These are phyloP conservation scores for Cerceris rybyensis DNA, from an alignment of 2,888 invertebrate genomes.

Conservation along the genomic window DNA sequence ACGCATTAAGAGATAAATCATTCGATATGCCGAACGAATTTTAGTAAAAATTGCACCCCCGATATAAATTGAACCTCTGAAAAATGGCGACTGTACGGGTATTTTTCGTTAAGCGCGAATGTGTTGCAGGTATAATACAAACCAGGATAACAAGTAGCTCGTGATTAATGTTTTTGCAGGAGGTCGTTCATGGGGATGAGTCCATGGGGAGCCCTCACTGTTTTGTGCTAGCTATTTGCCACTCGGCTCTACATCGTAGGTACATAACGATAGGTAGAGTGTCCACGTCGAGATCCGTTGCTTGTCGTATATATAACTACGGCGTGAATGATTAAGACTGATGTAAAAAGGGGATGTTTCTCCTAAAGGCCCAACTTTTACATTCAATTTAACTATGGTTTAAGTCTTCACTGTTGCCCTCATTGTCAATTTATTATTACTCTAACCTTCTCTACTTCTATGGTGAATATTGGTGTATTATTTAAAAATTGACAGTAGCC, in stretches of 20 bases:
- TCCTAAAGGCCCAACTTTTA: too few species aligned
- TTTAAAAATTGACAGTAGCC: too few species aligned
- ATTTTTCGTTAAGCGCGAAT: conserved; percentile 25
- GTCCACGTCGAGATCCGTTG: conserved; percentile 35
- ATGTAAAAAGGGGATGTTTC: background rate
- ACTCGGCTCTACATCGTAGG: conserved; percentile 37
- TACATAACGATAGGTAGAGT: conserved; percentile 41
- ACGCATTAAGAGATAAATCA: conserved; percentile 12
- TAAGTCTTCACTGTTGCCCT: too few species aligned
- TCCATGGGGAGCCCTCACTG: conserved; percentile 70
- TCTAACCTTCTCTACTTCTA: too few species aligned
- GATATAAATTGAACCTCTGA: background rate
- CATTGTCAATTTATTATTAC: too few species aligned
- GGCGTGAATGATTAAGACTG: background rate
- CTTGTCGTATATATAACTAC: conserved; percentile 11
- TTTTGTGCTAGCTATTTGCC: conserved; percentile 71
- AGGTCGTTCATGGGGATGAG: conserved; percentile 71
- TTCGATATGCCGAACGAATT: background rate
- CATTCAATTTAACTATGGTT: too few species aligned
- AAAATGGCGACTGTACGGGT: conserved; percentile 10
- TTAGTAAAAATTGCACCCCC: conserved; percentile 1
- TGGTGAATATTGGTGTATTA: too few species aligned
- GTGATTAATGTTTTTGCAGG: conserved; percentile 77
- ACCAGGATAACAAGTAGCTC: conserved; percentile 66
- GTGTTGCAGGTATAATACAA: conserved; percentile 34